Evolutionary conservation across 92 coral and sea anemone species (phyloP), one percentile per base, ranked within the genome.

Genomic region (Diadumene lineata): DNA sequence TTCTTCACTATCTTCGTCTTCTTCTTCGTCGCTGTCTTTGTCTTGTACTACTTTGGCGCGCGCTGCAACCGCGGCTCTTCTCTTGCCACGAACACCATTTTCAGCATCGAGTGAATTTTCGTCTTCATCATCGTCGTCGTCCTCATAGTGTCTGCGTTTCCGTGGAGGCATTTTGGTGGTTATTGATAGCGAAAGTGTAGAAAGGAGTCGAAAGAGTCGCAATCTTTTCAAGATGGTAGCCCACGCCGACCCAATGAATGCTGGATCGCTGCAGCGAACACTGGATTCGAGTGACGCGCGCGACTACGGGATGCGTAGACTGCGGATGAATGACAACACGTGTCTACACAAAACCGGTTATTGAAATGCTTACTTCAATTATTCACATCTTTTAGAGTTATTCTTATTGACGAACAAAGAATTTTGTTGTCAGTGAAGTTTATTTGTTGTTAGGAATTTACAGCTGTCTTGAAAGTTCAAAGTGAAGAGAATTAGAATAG

Each of bases 121-220:
- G 31, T 87, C 97, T 18, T 91, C 90, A 34, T 85, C 97, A 22
- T 87, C 97, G 74, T 83, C 90, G 55, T 87, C 97, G 29, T 87
- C 97, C 74, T 83, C 87, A 50, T 87, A 81, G 86, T 78, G 97
- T 86, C 88, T 91, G 38, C 97, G 97, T 85, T 91, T 91, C 51
- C 90, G 69, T 27, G 97, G 92, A 32, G 97, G 92, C 97, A 91
- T 91, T 82, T 2, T 62, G 38, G 18, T 28, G 22, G 1, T 6
- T 28, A n/a, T n/a, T n/a, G n/a, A n/a, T n/a, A n/a, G n/a, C n/a
- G n/a, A n/a, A n/a, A n/a, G n/a, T n/a, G n/a, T n/a, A n/a, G n/a
- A n/a, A n/a, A n/a, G 31, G 31, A 28, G 68, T 28, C 68, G 68
- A 62, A 4, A 31, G 31, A 62, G 43, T 6, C 68, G 68, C 68